A percentile compares a stretch with the other conserved stretches of the same genome.
These are phyloP conservation scores for Okamejei kenojei DNA, from an alignment of 2,797 vertebrate species.

Conservation along the genomic window DNA sequence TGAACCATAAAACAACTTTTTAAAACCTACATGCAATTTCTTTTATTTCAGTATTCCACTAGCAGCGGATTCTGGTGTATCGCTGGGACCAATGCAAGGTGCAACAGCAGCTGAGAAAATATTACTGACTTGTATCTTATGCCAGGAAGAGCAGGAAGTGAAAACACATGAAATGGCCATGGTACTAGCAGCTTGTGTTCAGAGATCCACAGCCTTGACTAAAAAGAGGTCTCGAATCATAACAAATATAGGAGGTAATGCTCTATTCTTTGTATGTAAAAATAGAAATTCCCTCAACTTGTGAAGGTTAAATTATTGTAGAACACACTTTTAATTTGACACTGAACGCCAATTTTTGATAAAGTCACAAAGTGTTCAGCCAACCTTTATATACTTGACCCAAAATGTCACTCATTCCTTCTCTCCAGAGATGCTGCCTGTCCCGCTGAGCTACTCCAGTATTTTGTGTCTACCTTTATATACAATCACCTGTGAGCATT, in stretches of 20 bases:
- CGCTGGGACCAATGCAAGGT: constrained; percentile 79
- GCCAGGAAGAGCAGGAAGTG: constrained; percentile 96
- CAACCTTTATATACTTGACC: not conserved
- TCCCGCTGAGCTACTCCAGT: no score
- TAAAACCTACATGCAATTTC: not conserved
- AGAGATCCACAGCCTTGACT: constrained; percentile 89
- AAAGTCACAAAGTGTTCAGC: not conserved
- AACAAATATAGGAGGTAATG: constrained; percentile 48
- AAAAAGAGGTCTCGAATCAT: constrained; percentile 74
- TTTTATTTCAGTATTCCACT: constrained; percentile 55
- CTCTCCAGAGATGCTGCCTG: no score
- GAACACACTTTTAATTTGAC: not conserved
- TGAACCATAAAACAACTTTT: not conserved
- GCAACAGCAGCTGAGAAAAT: constrained; percentile 71
- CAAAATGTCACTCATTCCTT: no score
- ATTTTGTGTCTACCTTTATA: not conserved
- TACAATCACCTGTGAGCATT: not conserved
- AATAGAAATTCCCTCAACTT: not conserved
- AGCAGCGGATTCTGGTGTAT: constrained; percentile 67
- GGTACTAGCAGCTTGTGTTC: constrained; percentile 93
- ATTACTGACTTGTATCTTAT: constrained; percentile 89
- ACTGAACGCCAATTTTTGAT: not conserved
- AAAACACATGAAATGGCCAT: constrained; percentile 75
- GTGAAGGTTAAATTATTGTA: not conserved
- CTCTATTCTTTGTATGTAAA: not conserved